Percentiles rank a stretch among this genome's conserved stretches.
Conservation (phyloP, 64 coral and sea anemone species). For the Stichodactyla helianthus region DNA sequence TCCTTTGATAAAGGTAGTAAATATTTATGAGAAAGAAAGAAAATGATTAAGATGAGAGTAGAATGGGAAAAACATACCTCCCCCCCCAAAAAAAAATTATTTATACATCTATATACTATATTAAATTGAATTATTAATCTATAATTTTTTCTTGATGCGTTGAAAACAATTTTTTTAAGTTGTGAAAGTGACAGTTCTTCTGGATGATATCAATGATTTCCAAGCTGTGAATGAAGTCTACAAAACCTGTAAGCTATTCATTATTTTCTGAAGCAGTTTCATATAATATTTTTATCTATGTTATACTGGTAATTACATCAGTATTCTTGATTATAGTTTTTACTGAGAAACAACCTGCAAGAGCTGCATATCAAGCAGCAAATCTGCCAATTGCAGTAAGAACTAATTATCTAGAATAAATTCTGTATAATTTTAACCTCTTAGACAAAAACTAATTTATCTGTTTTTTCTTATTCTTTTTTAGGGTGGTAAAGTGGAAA, state of each 20-base stretch:
- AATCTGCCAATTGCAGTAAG: conserved; percentile 50
- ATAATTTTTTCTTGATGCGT: background rate
- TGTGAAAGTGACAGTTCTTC: conserved; percentile 82
- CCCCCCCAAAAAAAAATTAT: too few relatives aligned
- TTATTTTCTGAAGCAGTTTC: background rate
- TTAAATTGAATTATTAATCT: background rate
- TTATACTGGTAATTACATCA: too few relatives aligned
- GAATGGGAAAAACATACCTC: too few relatives aligned
- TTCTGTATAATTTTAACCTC: too few relatives aligned
- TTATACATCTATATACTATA: too few relatives aligned
- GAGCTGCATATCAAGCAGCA: conserved; percentile 71
- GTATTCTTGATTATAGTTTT: conserved; percentile 44
- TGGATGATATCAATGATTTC: conserved; percentile 92
- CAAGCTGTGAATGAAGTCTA: conserved; percentile 14
- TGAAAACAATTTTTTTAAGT: conserved; percentile 18
- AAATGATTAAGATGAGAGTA: too few relatives aligned
- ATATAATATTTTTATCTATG: too few relatives aligned
- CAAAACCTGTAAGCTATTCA: conserved; percentile 60
- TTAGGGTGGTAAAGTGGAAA: conserved; percentile 85
- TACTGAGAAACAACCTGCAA: conserved; percentile 52
- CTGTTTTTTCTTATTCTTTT: conserved; percentile 1
- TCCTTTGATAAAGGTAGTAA: conserved; percentile 73
- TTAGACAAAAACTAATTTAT: too few relatives aligned
- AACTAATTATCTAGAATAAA: too few relatives aligned
- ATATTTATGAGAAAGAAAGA: too few relatives aligned